phyloP scores from a whole-genome alignment of 2,113 vertebrate genomes.

The Cyphomyrus plagiostoma region DNA sequence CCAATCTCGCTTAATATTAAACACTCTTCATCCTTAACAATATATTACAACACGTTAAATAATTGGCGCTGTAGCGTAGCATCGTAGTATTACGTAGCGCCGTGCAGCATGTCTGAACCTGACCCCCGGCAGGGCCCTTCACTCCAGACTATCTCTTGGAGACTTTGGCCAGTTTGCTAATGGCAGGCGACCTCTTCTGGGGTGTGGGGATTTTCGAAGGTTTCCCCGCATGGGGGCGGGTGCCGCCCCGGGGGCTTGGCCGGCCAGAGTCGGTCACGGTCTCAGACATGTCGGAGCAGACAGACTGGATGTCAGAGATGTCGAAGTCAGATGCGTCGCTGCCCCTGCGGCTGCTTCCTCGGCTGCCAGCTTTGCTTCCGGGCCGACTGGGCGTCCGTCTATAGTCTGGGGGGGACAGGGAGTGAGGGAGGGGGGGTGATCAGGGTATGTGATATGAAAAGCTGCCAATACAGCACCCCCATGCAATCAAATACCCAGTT shows the following conservation, averaged over 20 bases:
- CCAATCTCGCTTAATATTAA: constrained; percentile 85
- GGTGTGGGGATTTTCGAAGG: constrained; percentile 95
- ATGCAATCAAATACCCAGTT: background rate
- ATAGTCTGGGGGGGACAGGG: constrained; percentile 54
- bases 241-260: constrained; percentile 67
- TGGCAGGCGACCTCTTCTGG: constrained; percentile 73
- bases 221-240: constrained; percentile 74
- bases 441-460: background rate
- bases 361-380: constrained; percentile 92
- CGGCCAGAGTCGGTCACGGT: constrained; percentile 69
- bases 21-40: constrained; percentile 81
- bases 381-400: constrained; percentile 77
- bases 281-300: constrained; percentile 85
- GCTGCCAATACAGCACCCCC: background rate
- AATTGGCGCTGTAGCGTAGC: constrained; percentile 60
- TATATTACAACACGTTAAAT: constrained; percentile 98
- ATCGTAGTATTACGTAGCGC: constrained; percentile 44
- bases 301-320: constrained; percentile 97
- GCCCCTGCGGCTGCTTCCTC: constrained; percentile 88
- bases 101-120: constrained; percentile 22
- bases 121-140: constrained; percentile 34
- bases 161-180: constrained; percentile 79
- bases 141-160: constrained; percentile 86
- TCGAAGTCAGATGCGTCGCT: constrained; percentile 97
- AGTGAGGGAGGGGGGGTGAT: background rate